Percentiles rank a stretch among this genome's conserved stretches.
Conservation (phyloP, 2,888 invertebrate genomes). For the Caenorhabditis sp. region DNA sequence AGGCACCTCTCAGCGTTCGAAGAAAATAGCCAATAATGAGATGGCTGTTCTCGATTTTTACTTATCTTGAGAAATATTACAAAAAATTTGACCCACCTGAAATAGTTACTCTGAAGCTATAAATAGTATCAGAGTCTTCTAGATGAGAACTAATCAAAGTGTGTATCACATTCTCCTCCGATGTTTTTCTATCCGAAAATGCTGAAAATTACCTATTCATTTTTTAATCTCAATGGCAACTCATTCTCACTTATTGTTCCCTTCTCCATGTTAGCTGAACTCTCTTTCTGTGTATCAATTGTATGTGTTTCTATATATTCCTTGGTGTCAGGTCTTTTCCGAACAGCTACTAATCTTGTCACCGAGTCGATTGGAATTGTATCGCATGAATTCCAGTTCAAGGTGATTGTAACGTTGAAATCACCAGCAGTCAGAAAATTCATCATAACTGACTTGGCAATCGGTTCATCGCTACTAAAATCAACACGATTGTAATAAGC, state of each 20-base stretch:
- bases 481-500: slow-evolving; percentile 52
- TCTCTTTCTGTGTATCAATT: slow-evolving; percentile 51
- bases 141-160: slow-evolving; percentile 46
- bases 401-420: slow-evolving; percentile 41
- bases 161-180: slow-evolving; percentile 23
- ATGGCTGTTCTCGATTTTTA: too few species aligned
- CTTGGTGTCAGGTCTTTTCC: slow-evolving; percentile 64
- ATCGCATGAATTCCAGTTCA: slow-evolving; percentile 25
- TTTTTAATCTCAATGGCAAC: too few species aligned
- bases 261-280: slow-evolving; percentile 30
- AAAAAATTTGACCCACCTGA: slow-evolving; percentile 39
- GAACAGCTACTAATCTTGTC: slow-evolving; percentile 6
- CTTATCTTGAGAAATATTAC: too few species aligned
- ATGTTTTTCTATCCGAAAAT: slow-evolving; percentile 40
- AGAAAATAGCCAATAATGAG: too few species aligned
- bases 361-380: slow-evolving; percentile 35
- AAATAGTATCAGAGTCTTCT: slow-evolving; percentile 51
- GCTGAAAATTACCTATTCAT: slow-evolving; percentile 30
- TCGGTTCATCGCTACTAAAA: slow-evolving; percentile 31
- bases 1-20: too few species aligned
- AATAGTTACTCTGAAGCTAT: slow-evolving; percentile 54
- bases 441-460: slow-evolving; percentile 56
- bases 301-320: slow-evolving; percentile 58
- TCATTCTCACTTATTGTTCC: background rate
- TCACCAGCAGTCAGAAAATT: slow-evolving; percentile 44